These are phyloP conservation scores for Phyllotis vaccarum DNA, from an alignment of 2,797 vertebrate genomes.

Conservation along the genomic window DNA sequence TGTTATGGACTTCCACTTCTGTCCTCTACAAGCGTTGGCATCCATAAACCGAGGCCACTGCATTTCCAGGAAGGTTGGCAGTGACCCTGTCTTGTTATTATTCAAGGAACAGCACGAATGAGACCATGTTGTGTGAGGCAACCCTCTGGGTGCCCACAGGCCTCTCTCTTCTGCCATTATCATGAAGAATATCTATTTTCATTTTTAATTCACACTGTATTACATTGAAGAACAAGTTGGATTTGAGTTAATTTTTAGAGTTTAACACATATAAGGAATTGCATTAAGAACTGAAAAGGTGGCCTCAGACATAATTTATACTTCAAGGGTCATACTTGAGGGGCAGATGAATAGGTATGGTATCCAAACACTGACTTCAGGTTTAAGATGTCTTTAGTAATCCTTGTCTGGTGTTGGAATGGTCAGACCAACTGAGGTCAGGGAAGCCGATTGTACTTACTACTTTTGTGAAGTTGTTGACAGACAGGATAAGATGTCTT, in stretches of 20 bases:
- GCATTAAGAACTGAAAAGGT: conserved; percentile 1
- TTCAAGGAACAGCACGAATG: conserved; percentile 20
- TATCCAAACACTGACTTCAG: not conserved
- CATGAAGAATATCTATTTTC: conserved; percentile 60
- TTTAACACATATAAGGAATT: not conserved
- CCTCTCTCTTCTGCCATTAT: conserved; percentile 36
- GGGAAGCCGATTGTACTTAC: too few species aligned
- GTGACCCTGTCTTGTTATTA: conserved; percentile 67
- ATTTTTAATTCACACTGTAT: conserved; percentile 5
- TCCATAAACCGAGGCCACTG: conserved; percentile 78
- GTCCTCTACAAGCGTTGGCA: conserved; percentile 75
- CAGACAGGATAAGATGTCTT: not conserved
- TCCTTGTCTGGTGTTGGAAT: not conserved
- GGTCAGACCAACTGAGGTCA: not conserved
- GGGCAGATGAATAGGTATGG: not conserved
- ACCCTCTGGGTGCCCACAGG: conserved; percentile 7
- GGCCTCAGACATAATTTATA: not conserved
- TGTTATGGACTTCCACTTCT: conserved; percentile 78
- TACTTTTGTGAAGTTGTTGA: not conserved
- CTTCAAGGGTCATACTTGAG: not conserved
- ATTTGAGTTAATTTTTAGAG: not conserved
- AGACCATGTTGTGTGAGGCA: conserved; percentile 57
- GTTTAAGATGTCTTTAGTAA: not conserved
- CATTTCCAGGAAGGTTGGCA: conserved; percentile 63
- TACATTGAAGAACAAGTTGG: not conserved